Conservation (phyloP, 2,113 vertebrate species). For the Loxodonta africana region DNA sequence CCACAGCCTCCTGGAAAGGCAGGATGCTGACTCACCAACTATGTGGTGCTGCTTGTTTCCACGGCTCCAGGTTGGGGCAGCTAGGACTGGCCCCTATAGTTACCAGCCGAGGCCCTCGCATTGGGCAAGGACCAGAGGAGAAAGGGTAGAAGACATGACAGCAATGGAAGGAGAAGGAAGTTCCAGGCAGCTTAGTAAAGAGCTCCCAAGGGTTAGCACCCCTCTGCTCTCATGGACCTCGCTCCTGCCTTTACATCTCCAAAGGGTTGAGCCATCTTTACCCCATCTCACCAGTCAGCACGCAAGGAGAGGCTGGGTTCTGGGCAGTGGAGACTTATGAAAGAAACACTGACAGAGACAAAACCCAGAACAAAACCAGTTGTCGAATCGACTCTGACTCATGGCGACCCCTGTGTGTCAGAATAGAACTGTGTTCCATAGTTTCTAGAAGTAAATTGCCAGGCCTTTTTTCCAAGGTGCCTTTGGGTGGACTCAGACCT, state of each 20-base stretch:
- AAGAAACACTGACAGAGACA: background rate
- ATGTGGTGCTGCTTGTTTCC: background rate
- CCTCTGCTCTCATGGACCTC: background rate
- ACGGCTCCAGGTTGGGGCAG: background rate
- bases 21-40: conserved; percentile 67
- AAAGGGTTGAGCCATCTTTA: background rate
- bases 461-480: background rate
- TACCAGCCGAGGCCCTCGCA: background rate
- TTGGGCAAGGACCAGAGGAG: background rate
- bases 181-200: background rate
- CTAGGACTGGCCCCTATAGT: background rate
- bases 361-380: too few relatives aligned
- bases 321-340: background rate
- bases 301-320: background rate
- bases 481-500: background rate
- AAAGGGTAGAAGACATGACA: background rate
- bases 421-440: background rate
- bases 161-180: background rate
- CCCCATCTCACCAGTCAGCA: background rate
- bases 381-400: background rate
- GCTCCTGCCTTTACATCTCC: background rate
- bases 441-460: background rate
- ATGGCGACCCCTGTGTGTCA: background rate
- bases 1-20: background rate
- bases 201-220: background rate